Percentiles rank a stretch among this genome's conserved stretches.
These are phyloP conservation scores for Onychostruthus taczanowskii DNA, from an alignment of 2,113 vertebrate genomes.

Conservation along the genomic window DNA sequence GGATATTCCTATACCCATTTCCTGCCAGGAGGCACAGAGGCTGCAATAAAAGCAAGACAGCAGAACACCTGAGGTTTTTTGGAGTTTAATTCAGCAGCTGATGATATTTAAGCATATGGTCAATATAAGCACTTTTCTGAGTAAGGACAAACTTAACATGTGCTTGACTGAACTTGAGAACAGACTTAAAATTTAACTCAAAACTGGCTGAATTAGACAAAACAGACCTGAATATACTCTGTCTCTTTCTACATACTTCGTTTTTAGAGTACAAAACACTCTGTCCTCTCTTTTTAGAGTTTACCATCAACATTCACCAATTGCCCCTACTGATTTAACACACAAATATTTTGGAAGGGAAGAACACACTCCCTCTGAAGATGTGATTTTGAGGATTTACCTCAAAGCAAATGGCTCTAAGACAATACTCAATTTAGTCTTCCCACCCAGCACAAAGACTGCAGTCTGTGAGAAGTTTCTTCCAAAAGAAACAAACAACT, in stretches of 20 bases:
- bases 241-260: not conserved
- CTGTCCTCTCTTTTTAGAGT: not conserved
- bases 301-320: not conserved
- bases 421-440: not conserved
- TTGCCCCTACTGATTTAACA: not conserved
- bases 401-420: not conserved
- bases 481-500: not conserved
- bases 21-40: not conserved
- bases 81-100: slow-evolving; percentile 6
- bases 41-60: not conserved
- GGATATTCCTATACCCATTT: not conserved
- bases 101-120: slow-evolving; percentile 14
- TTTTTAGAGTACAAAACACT: not conserved
- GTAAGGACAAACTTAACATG: not conserved
- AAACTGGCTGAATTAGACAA: not conserved
- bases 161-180: not conserved
- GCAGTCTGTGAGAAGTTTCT: not conserved
- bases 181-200: not conserved
- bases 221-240: not conserved
- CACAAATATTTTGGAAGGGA: not conserved
- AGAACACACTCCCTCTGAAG: fast-evolving
- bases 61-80: slow-evolving; percentile 11
- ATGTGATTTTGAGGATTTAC: not conserved
- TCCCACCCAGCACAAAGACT: not conserved
- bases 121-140: not conserved